Conservation (phyloP, 2,888 invertebrate species). For the Ormyrus pomaceus region DNA sequence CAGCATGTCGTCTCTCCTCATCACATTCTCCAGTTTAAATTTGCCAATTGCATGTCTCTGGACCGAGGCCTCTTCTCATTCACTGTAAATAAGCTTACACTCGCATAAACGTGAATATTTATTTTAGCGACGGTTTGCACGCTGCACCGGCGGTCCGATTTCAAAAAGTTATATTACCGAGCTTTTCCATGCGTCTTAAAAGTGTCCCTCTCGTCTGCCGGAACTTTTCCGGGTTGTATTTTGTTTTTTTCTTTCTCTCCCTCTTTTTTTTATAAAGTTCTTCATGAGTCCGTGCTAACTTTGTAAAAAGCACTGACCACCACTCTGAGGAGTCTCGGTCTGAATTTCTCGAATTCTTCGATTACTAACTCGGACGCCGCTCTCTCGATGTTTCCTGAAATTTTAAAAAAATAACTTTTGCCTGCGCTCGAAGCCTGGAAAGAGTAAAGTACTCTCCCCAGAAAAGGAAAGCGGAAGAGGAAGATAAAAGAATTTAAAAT, state of each 20-base stretch:
- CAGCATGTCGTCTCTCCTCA: background rate
- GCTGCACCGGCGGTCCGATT: constrained; percentile 52
- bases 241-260: background rate
- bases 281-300: constrained; percentile 41
- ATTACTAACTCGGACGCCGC: constrained; percentile 40
- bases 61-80: constrained; percentile 64
- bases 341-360: constrained; percentile 55
- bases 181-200: constrained; percentile 36
- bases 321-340: constrained; percentile 51
- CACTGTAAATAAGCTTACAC: background rate
- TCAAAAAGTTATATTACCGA: constrained; percentile 59
- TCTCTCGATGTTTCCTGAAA: constrained; percentile 43
- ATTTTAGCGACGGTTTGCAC: constrained; percentile 20
- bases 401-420: constrained; percentile 51
- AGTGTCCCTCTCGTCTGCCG: constrained; percentile 45
- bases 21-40: constrained; percentile 61
- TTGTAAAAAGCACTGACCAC: constrained; percentile 54
- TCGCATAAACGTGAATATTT: constrained; percentile 12
- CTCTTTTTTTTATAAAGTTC: constrained; percentile 14
- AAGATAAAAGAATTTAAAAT: background rate
- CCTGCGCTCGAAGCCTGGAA: background rate
- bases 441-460: background rate
- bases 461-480: background rate
- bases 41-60: constrained; percentile 71
- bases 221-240: constrained; percentile 39